Evolutionary conservation across 92 coral and sea anemone species (phyloP).

Genomic region (Epizoanthus fatuus): DNA sequence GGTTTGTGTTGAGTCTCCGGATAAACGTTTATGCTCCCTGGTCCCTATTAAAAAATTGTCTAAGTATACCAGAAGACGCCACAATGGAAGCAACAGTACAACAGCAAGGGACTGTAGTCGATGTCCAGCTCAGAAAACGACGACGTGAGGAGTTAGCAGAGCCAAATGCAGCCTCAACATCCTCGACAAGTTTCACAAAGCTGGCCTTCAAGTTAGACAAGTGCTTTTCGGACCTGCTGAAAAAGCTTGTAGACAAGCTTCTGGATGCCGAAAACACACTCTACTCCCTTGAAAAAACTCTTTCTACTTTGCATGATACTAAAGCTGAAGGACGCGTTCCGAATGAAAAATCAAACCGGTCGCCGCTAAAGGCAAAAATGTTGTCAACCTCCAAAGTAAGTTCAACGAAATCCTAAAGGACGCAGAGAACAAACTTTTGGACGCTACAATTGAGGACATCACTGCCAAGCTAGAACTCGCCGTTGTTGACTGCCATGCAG

Average conservation of each 20-base stretch:
- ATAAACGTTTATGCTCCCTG: too few relatives aligned
- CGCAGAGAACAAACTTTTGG: slow-evolving; percentile 16
- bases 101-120: too few relatives aligned
- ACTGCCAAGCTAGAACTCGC: background rate
- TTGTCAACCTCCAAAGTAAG: background rate
- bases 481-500: slow-evolving; percentile 12
- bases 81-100: too few relatives aligned
- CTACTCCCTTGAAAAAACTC: background rate
- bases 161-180: too few relatives aligned
- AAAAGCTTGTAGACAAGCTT: slow-evolving; percentile 1
- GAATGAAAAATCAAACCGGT: background rate
- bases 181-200: too few relatives aligned
- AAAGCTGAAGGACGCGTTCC: background rate
- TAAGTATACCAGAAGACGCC: too few relatives aligned
- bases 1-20: too few relatives aligned
- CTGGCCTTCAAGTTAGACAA: too few relatives aligned
- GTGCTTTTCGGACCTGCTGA: background rate
- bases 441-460: slow-evolving; percentile 1
- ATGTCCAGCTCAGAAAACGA: too few relatives aligned
- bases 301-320: background rate
- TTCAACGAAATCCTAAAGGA: background rate
- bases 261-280: background rate
- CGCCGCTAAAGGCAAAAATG: background rate
- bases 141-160: too few relatives aligned
- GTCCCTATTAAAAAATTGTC: too few relatives aligned